Base-by-base conservation (phyloP, 1,140 invertebrate species). In the Euglossa dilemma region DNA sequence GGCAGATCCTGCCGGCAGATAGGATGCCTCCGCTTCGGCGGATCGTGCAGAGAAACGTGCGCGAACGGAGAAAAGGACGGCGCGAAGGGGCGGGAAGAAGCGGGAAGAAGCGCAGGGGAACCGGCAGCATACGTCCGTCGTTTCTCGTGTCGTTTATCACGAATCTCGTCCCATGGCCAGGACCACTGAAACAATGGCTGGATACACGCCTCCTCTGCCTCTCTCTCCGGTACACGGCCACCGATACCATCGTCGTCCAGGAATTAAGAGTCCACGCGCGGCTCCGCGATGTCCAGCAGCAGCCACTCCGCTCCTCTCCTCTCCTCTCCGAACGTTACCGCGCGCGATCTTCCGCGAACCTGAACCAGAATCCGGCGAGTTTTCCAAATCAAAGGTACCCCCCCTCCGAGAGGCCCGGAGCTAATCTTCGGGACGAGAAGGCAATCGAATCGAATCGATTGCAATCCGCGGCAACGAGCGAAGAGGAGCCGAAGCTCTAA, bases 61-160 rank as follows among this genome's bases (percentile, higher is more conserved):
- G 77, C 84, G 36, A 56, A 47, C 45, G 9, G 43, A 82, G 47
- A 52, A 36, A 52, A 52, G n/a, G 43, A 18, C 36, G 18, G 23
- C 56, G 47, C 14, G 56, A 75, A 57, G 47, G 25, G 43, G 28
- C 16, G 43, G 16, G 16, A 67, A 4, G 36, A 59, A 36, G 28
- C 16, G 43, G 16, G 16, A 67, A 4, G 36, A 59, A 36, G 54
- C 25, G 57, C 64, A 59, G 59, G 64, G 43, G 47, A 52, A 43
- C 23, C 11, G 66, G 28, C 20, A 23, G 28, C 25, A 56, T 63
- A 83, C 64, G 57, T 72, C 25, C 70, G 73, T 73, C 73, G 45
- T 73, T 81, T 36, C 83, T 84, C 63, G 57, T 70, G 83, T 72
- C 75, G 85, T 87, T 87, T 86, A 86, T 87, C 85, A 67, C 72